phyloP scores from a whole-genome alignment of 2,113 vertebrate genomes.

The Acinonyx jubatus region DNA sequence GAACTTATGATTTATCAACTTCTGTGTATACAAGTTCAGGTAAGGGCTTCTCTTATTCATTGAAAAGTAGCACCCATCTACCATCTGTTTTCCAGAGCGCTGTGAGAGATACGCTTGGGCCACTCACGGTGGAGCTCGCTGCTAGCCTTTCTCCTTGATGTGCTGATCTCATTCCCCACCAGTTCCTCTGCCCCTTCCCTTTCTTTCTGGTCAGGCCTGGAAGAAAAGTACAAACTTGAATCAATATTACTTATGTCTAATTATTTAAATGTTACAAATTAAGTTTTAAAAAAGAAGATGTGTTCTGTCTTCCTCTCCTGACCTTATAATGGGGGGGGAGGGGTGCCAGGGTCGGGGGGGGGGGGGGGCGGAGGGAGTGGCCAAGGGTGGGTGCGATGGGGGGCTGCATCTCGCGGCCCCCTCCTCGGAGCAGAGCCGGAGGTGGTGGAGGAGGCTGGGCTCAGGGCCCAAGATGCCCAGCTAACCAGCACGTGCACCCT shows the following conservation, averaged over 20 bases:
- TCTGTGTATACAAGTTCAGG: background rate
- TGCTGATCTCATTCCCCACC: background rate
- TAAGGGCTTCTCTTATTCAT: background rate
- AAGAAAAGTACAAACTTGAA: background rate
- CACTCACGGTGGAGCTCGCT: rapidly evolving
- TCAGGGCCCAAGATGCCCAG: too few species aligned
- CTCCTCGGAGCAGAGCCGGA: too few species aligned
- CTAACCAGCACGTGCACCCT: too few species aligned
- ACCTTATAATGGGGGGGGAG: background rate
- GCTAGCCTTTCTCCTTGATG: background rate
- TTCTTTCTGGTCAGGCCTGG: background rate
- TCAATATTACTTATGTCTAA: background rate
- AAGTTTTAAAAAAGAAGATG: background rate
- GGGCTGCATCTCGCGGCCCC: too few species aligned
- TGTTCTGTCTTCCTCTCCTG: background rate
- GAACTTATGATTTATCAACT: background rate
- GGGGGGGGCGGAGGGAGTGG: too few species aligned
- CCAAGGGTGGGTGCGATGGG: too few species aligned
- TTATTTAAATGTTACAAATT: background rate
- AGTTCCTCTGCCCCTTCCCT: background rate
- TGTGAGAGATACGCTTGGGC: background rate
- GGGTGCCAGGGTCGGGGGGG: too few species aligned
- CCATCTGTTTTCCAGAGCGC: rapidly evolving
- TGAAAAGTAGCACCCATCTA: background rate
- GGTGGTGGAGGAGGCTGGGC: too few species aligned